Evolutionary conservation across 2,888 invertebrate genomes (phyloP), one percentile per base, ranked within the genome.

Genomic region (Caenorhabditis drosophilae): DNA sequence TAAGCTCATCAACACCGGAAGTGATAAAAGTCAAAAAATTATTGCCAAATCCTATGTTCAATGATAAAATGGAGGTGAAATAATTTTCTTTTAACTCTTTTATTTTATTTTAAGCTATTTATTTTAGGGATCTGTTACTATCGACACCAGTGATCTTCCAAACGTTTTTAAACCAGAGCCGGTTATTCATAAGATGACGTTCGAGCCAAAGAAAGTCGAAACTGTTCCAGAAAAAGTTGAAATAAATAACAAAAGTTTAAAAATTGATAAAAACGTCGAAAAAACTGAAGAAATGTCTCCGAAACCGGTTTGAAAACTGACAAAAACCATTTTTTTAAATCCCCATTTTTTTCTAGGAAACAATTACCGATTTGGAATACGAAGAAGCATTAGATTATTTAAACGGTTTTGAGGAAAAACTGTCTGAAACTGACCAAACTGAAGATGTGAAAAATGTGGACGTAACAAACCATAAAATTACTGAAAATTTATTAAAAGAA

Each of bases 351-450:
- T n/a, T n/a, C n/a, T n/a, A n/a, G n/a, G n/a, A n/a, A n/a, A n/a
- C n/a, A n/a, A n/a, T n/a, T n/a, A n/a, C n/a, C n/a, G 47, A 47
- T 22, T 4, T 11, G 11, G 47, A 47, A 22, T 22, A 20, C n/a
- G 47, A 47, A 18, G 47, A 47, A 35, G 55, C 54, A 54, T 40
- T 54, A 1, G 54, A 54, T 7, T 58, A 64, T 26, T 35, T 64
- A 9, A 54, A 64, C 20, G 53, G 55, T 16, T 55, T 46, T 7
- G 51, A 42, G 7, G 51, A 47, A 7, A 27, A 44, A 27, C 9
- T 16, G 7, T 2, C 25, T n/a, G 35, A 36, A 36, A 20, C 22
- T 0, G 34, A 47, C 4, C 22, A 27, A 46, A 11, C 46, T 23
- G 23, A 20, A 22, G 25, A n/a, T 36, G 36, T 7, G 11, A n/a